Percentiles rank a stretch among this genome's conserved stretches.
Conservation (phyloP, 2,797 vertebrate species). For the Gadopsis bispinosus region DNA sequence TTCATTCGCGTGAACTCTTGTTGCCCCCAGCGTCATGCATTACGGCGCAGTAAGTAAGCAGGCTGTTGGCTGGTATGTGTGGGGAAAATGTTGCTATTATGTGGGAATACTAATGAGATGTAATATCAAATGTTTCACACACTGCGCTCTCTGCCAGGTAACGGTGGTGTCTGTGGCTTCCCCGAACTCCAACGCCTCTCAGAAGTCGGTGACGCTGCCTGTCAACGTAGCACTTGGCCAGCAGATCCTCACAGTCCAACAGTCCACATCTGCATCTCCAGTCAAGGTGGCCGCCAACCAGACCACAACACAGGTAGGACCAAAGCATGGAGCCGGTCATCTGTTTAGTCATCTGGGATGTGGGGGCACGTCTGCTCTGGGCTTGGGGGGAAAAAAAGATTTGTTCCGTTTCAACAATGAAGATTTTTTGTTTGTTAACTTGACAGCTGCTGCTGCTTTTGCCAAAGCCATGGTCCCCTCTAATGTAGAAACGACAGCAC, state of each 20-base stretch:
- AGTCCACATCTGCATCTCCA: constrained; percentile 88
- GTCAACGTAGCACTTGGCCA: constrained; percentile 91
- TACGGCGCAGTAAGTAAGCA: background rate
- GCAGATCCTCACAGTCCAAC: constrained; percentile 92
- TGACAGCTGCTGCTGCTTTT: no score
- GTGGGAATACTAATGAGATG: no score
- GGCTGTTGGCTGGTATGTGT: background rate
- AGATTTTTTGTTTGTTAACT: no score
- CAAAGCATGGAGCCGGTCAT: no score
- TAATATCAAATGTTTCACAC: background rate
- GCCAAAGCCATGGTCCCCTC: background rate
- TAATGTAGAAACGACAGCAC: background rate
- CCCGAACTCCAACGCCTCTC: constrained; percentile 88
- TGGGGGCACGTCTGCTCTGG: no score
- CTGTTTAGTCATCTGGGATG: no score
- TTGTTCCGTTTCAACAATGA: no score
- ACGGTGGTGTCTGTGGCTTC: constrained; percentile 92
- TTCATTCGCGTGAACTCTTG: background rate
- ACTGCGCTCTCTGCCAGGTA: constrained; percentile 73
- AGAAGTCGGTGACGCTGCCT: constrained; percentile 90
- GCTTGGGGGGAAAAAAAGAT: no score
- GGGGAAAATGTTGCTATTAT: background rate
- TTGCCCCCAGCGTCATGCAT: background rate
- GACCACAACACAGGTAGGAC: constrained; percentile 85
- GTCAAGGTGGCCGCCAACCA: constrained; percentile 88